A percentile compares a stretch with the other conserved stretches of the same genome.
phyloP scores from a whole-genome alignment of 2,888 invertebrate genomes.

The Dryococelus australis region DNA sequence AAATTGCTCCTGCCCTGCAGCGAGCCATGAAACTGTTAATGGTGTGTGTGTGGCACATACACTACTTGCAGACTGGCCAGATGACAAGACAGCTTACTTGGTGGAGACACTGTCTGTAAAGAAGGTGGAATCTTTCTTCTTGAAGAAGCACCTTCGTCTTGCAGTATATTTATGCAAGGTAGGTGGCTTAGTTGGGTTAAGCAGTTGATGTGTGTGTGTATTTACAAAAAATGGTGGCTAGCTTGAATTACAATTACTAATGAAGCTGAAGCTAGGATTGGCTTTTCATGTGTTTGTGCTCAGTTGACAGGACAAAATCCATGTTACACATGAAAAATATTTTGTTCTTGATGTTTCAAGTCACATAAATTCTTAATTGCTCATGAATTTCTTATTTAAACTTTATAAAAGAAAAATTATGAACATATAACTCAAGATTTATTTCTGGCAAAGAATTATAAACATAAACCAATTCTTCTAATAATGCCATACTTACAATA shows the following conservation, averaged over 20 bases:
- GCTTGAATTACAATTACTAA: no score
- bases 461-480: no score
- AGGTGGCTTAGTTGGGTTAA: constrained; percentile 46
- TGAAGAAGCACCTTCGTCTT: constrained; percentile 57
- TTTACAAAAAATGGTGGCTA: neutral
- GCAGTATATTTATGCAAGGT: constrained; percentile 59
- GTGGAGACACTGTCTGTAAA: constrained; percentile 54
- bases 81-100: constrained; percentile 54
- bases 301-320: neutral
- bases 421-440: no score
- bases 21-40: constrained; percentile 53
- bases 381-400: neutral
- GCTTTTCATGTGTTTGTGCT: neutral
- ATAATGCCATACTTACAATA: no score
- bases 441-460: no score
- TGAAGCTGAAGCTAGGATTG: constrained; percentile 24
- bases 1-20: constrained; percentile 56
- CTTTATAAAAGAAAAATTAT: no score
- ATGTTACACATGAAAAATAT: no score
- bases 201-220: neutral
- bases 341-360: neutral
- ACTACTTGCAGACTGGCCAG: constrained; percentile 54
- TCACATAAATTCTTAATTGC: neutral
- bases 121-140: constrained; percentile 56
- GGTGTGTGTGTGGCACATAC: constrained; percentile 56